Percentiles rank a stretch among this genome's conserved stretches.
Conservation (phyloP, 2,113 vertebrate species). For the Paracanthobrama guichenoti region DNA sequence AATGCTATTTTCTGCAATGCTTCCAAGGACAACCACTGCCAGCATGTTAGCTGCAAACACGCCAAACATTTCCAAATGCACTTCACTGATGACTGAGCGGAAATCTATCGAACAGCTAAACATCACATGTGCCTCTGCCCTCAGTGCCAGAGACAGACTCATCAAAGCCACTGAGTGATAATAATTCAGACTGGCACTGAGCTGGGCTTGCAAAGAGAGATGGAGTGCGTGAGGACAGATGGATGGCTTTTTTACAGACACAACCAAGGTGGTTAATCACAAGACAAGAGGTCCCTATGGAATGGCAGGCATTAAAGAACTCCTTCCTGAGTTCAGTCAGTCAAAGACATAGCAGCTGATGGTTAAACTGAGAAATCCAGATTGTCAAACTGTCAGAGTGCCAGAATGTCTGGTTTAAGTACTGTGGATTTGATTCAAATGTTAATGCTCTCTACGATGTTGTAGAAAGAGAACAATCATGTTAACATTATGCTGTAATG, state of each 20-base stretch:
- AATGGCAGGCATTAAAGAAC: neutral
- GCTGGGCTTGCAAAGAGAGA: slow-evolving; percentile 26
- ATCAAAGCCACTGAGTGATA: slow-evolving; percentile 38
- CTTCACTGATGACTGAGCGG: neutral
- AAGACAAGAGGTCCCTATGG: slow-evolving; percentile 4
- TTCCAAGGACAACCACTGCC: neutral
- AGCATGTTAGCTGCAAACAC: neutral
- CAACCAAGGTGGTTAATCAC: slow-evolving; percentile 22
- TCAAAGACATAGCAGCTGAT: neutral
- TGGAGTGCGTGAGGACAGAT: slow-evolving; percentile 18
- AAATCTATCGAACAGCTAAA: slow-evolving; percentile 28
- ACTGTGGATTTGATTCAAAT: neutral
- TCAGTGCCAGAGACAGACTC: neutral
- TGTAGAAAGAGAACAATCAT: neutral
- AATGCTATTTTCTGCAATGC: neutral
- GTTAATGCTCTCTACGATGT: neutral
- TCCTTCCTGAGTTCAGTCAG: slow-evolving; percentile 12
- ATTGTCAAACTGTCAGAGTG: neutral
- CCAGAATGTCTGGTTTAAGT: neutral
- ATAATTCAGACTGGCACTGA: slow-evolving; percentile 36
- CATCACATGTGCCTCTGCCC: neutral
- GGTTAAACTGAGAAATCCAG: neutral
- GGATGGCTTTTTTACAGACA: slow-evolving; percentile 10
- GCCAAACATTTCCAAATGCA: slow-evolving; percentile 3
- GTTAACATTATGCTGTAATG: neutral